These are phyloP conservation scores for Dasypus novemcinctus DNA, from an alignment of 2,113 vertebrate species.

Conservation along the genomic window DNA sequence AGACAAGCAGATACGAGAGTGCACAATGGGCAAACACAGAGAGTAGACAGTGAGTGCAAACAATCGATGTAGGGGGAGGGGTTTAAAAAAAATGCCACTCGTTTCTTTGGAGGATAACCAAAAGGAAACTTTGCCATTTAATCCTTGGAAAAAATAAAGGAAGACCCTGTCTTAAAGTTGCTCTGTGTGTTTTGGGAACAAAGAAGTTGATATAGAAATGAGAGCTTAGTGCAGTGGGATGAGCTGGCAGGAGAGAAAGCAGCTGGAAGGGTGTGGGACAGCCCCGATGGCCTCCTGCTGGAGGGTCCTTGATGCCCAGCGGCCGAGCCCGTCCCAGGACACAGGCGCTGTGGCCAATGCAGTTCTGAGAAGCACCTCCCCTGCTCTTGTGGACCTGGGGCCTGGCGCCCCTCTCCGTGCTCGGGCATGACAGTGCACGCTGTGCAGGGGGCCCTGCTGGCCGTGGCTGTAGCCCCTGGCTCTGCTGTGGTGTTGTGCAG, in stretches of 20 bases:
- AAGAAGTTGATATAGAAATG: not conserved
- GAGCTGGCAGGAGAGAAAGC: not conserved
- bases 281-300: not conserved
- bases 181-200: not conserved
- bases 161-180: not conserved
- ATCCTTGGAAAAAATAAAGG: not conserved
- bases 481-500: not conserved
- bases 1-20: no score
- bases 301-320: not conserved
- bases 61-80: no score
- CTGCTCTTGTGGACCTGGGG: not conserved
- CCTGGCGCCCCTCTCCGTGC: not conserved
- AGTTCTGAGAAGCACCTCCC: not conserved
- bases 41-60: no score
- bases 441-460: not conserved
- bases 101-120: not conserved
- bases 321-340: not conserved
- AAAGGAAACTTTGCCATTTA: not conserved
- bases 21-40: no score
- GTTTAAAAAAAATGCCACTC: not conserved
- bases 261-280: not conserved
- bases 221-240: not conserved
- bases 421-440: not conserved
- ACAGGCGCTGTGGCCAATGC: not conserved
- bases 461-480: not conserved